These are phyloP conservation scores for Malacoctenus gilli DNA, from an alignment of 2,797 vertebrate species.

Conservation along the genomic window DNA sequence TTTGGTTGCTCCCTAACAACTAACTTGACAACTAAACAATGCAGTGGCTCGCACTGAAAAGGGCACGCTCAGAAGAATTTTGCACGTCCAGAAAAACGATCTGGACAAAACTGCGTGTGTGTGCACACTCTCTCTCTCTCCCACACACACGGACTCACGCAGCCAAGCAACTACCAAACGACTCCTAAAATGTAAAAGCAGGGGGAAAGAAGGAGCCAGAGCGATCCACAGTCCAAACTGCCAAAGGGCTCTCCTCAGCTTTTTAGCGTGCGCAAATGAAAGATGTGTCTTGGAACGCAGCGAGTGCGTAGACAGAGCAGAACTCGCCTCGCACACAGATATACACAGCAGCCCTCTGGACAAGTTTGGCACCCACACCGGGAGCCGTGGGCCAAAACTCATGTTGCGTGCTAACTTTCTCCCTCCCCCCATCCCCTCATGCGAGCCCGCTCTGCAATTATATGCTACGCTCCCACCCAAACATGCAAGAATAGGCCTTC, in stretches of 20 bases:
- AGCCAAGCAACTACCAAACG: conserved; percentile 55
- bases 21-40: conserved; percentile 75
- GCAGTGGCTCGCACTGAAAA: conserved; percentile 55
- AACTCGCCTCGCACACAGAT: conserved; percentile 59
- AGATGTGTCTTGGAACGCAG: conserved; percentile 73
- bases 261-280: conserved; percentile 78
- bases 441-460: conserved; percentile 84
- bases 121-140: conserved; percentile 13
- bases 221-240: conserved; percentile 60
- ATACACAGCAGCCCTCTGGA: conserved; percentile 78
- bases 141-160: conserved; percentile 11
- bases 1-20: conserved; percentile 77
- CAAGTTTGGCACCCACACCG: conserved; percentile 75
- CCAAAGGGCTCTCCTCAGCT: conserved; percentile 67
- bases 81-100: conserved; percentile 52
- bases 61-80: conserved; percentile 48
- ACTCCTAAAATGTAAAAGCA: conserved; percentile 45
- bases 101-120: conserved; percentile 22
- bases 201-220: conserved; percentile 39
- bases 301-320: conserved; percentile 64
- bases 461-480: conserved; percentile 82
- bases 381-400: conserved; percentile 75
- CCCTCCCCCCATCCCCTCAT: conserved; percentile 77
- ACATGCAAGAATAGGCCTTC: conserved; percentile 84
- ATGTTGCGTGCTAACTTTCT: conserved; percentile 82